Evolutionary conservation across 2,888 invertebrate genomes (phyloP).

Genomic region (Sceliomorpha sp.): DNA sequence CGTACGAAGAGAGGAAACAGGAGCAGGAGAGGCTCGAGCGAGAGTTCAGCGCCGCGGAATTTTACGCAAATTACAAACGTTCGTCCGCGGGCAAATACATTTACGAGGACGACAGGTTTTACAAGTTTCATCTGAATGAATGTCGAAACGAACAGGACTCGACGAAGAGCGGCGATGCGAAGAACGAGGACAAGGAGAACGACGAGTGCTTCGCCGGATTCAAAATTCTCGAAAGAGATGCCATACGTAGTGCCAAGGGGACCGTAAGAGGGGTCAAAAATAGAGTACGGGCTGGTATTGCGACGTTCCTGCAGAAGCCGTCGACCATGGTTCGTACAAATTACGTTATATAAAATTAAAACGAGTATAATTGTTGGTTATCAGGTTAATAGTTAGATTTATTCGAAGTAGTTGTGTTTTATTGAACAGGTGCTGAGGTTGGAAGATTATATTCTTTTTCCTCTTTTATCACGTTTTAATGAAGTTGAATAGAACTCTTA

Average conservation of each 20-base stretch:
- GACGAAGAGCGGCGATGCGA: constrained; percentile 56
- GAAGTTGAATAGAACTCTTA: too few species aligned
- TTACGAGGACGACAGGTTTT: constrained; percentile 89
- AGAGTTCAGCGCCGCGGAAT: constrained; percentile 60
- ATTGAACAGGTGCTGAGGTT: too few species aligned
- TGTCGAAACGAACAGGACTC: constrained; percentile 73
- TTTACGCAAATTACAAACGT: constrained; percentile 63
- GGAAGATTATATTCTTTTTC: too few species aligned
- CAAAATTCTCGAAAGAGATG: constrained; percentile 87
- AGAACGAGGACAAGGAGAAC: constrained; percentile 82
- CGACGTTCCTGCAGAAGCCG: constrained; percentile 94
- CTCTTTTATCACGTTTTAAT: too few species aligned
- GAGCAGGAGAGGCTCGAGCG: constrained; percentile 78
- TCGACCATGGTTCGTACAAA: constrained; percentile 87
- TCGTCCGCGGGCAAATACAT: constrained; percentile 82
- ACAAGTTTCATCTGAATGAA: constrained; percentile 91
- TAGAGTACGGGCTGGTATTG: constrained; percentile 95
- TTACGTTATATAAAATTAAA: background rate
- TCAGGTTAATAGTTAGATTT: too few species aligned
- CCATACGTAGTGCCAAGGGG: constrained; percentile 94
- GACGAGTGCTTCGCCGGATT: constrained; percentile 89
- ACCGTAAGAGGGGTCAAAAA: constrained; percentile 97
- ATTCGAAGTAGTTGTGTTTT: too few species aligned
- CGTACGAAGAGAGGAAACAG: constrained; percentile 85
- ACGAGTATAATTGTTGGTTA: too few species aligned